phyloP scores from a whole-genome alignment of 2,113 vertebrate genomes.

The Thunnus thynnus region DNA sequence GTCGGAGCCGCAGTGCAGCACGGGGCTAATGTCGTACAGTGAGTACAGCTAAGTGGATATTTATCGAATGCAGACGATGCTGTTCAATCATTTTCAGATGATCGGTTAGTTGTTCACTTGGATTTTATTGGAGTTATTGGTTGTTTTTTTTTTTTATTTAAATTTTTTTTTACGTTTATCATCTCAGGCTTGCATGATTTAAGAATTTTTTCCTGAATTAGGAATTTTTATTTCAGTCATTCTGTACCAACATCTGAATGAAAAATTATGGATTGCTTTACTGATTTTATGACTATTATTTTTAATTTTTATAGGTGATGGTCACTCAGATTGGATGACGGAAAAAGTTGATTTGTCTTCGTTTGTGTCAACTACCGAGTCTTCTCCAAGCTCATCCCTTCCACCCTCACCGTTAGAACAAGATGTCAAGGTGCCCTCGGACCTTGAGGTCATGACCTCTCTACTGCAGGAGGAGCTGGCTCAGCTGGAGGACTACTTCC shows the following conservation, averaged over 20 bases:
- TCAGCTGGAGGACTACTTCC: slow-evolving; percentile 95
- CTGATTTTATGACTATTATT: slow-evolving; percentile 41
- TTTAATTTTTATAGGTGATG: slow-evolving; percentile 83
- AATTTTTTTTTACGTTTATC: slow-evolving; percentile 42
- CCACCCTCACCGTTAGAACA: slow-evolving; percentile 86
- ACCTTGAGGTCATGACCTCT: slow-evolving; percentile 94
- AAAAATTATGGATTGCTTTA: slow-evolving; percentile 46
- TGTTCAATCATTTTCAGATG: slow-evolving; percentile 87
- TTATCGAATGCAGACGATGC: slow-evolving; percentile 84
- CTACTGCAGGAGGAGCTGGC: slow-evolving; percentile 94
- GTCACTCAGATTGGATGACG: slow-evolving; percentile 94
- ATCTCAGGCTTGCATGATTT: slow-evolving; percentile 45
- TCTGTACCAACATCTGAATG: slow-evolving; percentile 34
- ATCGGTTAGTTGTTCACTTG: slow-evolving; percentile 83
- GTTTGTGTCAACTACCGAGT: slow-evolving; percentile 87
- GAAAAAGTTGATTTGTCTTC: slow-evolving; percentile 93
- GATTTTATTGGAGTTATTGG: slow-evolving; percentile 72
- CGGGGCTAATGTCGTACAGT: slow-evolving; percentile 89
- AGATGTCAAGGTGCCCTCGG: slow-evolving; percentile 88
- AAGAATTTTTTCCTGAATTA: slow-evolving; percentile 55
- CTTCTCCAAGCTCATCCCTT: slow-evolving; percentile 85
- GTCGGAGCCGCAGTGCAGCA: slow-evolving; percentile 89
- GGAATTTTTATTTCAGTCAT: slow-evolving; percentile 27
- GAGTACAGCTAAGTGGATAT: slow-evolving; percentile 88
- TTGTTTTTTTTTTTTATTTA: slow-evolving; percentile 41